phyloP scores from a whole-genome alignment of 1,140 invertebrate genomes.

The Danaus plexippus region DNA sequence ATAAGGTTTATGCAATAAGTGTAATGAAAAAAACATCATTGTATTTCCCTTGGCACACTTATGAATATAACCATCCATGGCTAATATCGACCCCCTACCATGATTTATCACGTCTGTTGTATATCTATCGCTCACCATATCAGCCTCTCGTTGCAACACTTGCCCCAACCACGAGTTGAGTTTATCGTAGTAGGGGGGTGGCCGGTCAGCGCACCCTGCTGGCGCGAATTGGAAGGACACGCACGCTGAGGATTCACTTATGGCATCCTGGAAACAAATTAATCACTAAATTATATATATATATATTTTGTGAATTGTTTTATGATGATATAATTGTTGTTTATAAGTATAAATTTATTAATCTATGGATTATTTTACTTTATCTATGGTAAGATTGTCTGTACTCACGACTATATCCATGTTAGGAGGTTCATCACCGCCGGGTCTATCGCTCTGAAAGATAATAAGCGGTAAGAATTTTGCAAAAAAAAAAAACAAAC shows the following conservation, averaged over 20 bases:
- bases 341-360: too few relatives aligned
- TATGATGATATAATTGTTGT: background rate
- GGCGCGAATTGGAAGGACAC: slow-evolving; percentile 93
- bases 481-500: too few relatives aligned
- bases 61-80: too few relatives aligned
- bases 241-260: slow-evolving; percentile 86
- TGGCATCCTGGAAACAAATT: slow-evolving; percentile 74
- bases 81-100: too few relatives aligned
- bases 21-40: too few relatives aligned
- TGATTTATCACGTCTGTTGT: too few relatives aligned
- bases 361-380: too few relatives aligned
- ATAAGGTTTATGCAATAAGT: too few relatives aligned
- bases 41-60: too few relatives aligned
- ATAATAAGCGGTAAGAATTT: background rate
- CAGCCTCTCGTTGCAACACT: slow-evolving; percentile 87
- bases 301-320: background rate
- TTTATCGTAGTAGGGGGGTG: slow-evolving; percentile 89
- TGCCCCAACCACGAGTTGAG: slow-evolving; percentile 96
- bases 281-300: slow-evolving; percentile 1
- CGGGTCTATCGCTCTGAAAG: slow-evolving; percentile 79
- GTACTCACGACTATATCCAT: slow-evolving; percentile 76
- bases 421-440: slow-evolving; percentile 79
- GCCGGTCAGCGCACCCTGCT: slow-evolving; percentile 70
- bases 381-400: background rate
- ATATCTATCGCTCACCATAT: slow-evolving; percentile 64